Evolutionary conservation across 2,113 vertebrate genomes (phyloP), one percentile per base, ranked within the genome.

Genomic region (Cyrtonyx montezumae): DNA sequence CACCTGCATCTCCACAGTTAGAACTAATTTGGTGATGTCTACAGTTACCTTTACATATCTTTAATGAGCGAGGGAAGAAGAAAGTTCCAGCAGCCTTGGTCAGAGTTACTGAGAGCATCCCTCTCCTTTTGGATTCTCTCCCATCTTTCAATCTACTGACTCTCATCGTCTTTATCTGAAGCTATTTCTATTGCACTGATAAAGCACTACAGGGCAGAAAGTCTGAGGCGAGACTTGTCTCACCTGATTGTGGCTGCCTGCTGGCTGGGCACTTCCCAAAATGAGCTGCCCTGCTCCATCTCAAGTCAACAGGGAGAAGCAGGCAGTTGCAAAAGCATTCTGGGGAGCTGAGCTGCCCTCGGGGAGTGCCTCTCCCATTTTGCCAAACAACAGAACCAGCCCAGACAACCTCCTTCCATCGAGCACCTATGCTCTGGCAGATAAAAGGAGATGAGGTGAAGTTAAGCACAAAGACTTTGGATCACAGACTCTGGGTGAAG

Each of bases 131-230:
- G 63, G 70, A 84, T 49, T n/a, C 37, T 48, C 62, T 25, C 61
- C 37, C 74, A 36, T 20, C 79, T 62, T 88, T 80, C 62, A 75
- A 58, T 32, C 68, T 43, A 15, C 67, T 81, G 87, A 32, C 42
- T 91, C 58, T 82, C 87, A 62, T 63, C 63, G 32, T 11, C 36
- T 77, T 79, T 89, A 87, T 87, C 89, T 89, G 75, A 49, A 95
- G 82, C 79, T 92, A 69, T 89, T 94, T 84, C 78, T 76, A 70
- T 46, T 43, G 79, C 84, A 63, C 89, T 70, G 92, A 94, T 92
- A 92, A 93, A 91, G 42, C 45, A n/a, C 32, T 26, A 11, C 76
- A 25, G 30, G 21, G 71, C 67, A 79, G 59, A 73, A 74, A 62
- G 67, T 79, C 70, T 2, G 0, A 79, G 80, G 84, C 0, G 34